Evolutionary conservation across 2,797 vertebrate genomes (phyloP), one percentile per base, ranked within the genome.

Genomic region (Sebastes hopkinsi): DNA sequence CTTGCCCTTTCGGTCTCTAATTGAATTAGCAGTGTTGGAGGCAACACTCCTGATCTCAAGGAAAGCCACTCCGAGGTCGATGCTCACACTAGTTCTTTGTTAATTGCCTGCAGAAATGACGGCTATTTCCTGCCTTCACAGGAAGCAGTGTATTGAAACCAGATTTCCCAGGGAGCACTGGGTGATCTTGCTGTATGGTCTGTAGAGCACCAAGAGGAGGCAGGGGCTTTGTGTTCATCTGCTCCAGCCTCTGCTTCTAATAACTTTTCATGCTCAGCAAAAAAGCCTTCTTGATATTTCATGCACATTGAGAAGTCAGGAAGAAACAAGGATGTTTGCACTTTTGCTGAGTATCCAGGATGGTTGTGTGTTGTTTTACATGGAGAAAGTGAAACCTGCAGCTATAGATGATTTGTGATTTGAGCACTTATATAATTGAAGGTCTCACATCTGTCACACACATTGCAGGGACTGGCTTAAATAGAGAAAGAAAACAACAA

Each of bases 71-170:
- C 59, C 32, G 58, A 92, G 94, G 94, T 92, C 82, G 75, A 10
- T 13, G 54, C 67, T 78, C 83, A 88, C 90, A 89, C 86, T 85
- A 82, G 32, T 74, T 93, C 94, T 96, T 95, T 95, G 95, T 96
- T 94, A 95, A 94, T 94, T 92, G 94, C 89, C 82, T 80, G 94
- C 93, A 96, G 94, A 96, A 93, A 95, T 95, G 92, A 96, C 87
- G 86, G 75, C 84, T 91, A 92, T 96, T 97, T 96, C 96, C 96
- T 97, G 96, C 92, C 93, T 83, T 88, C 91, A 93, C 96, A 95
- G 96, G 96, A 97, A 96, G 89, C 92, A 56, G 67, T 80, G 90
- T 95, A 97, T 96, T 96, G 95, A 94, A 97, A 96, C 94, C 96
- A 97, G 96, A 97, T 97, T 97, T 94, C 75, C 70, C 78, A 79